A percentile compares a stretch with the other conserved stretches of the same genome.
Evolutionary conservation across 1,140 invertebrate genomes (phyloP).

Genomic region (Goniozus legneri): DNA sequence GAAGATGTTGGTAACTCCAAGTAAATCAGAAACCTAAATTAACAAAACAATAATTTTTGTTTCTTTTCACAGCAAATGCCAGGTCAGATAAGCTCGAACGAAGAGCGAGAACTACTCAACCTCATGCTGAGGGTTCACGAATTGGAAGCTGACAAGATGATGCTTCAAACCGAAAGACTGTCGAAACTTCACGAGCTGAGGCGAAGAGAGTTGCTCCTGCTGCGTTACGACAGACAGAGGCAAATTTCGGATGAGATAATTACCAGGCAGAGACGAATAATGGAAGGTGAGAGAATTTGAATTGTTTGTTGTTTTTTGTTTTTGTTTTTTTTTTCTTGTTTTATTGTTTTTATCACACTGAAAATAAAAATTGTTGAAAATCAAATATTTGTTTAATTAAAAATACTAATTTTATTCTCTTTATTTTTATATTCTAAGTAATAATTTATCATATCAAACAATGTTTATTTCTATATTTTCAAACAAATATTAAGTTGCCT

Average conservation of each 20-base stretch:
- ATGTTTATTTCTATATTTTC: no score
- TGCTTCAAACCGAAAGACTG: conserved; percentile 80
- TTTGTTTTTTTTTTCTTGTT: no score
- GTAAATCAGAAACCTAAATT: background rate
- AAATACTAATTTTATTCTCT: background rate
- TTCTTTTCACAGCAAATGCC: conserved; percentile 67
- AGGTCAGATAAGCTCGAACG: conserved; percentile 75
- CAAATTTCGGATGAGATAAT: conserved; percentile 90
- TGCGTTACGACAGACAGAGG: conserved; percentile 79
- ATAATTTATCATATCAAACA: no score
- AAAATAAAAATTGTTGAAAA: no score
- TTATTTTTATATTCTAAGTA: background rate
- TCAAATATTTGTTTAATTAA: no score
- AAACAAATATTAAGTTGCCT: no score
- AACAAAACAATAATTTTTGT: background rate
- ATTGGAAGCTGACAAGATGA: conserved; percentile 87
- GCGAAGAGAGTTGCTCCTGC: conserved; percentile 75
- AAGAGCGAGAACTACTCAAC: conserved; percentile 80
- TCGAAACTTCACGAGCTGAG: conserved; percentile 82
- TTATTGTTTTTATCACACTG: no score
- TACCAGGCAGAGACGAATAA: conserved; percentile 77
- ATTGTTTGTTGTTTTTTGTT: no score
- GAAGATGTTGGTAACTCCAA: conserved; percentile 68
- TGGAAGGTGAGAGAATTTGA: no score
- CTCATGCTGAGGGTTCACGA: conserved; percentile 85